These are phyloP conservation scores for Hypomecis atomaria DNA, from an alignment of 2,888 invertebrate genomes.

Conservation along the genomic window DNA sequence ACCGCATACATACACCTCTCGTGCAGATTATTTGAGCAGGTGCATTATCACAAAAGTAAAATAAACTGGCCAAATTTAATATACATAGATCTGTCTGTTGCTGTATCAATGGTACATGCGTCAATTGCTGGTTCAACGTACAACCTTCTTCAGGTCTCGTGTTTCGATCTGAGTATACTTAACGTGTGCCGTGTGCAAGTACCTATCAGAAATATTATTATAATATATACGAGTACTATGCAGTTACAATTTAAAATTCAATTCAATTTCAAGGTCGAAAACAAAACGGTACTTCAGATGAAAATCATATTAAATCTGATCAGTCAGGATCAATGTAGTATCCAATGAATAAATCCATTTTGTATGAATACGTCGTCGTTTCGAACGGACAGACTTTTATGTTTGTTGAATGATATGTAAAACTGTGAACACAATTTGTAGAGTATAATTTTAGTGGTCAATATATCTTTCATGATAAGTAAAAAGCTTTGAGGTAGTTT, in stretches of 20 bases:
- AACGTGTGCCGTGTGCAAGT: background rate
- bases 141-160: no score
- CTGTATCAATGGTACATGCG: no score
- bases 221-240: no score
- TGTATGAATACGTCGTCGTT: constrained; percentile 36
- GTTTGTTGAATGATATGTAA: constrained; percentile 36
- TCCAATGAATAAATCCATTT: constrained; percentile 59
- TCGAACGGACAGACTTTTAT: constrained; percentile 32
- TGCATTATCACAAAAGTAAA: no score
- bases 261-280: constrained; percentile 47
- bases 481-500: background rate
- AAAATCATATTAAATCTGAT: constrained; percentile 52
- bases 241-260: constrained; percentile 40
- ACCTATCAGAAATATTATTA: no score
- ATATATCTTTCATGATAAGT: constrained; percentile 9
- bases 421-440: constrained; percentile 20
- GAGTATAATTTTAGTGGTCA: constrained; percentile 28
- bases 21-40: no score
- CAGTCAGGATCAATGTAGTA: constrained; percentile 52
- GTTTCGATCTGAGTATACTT: no score
- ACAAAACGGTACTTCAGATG: constrained; percentile 49
- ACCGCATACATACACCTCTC: no score
- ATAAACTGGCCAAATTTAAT: no score
- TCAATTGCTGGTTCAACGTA: no score
- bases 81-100: no score